phyloP scores from a whole-genome alignment of 2,113 vertebrate genomes.

The Anolis carolinensis region DNA sequence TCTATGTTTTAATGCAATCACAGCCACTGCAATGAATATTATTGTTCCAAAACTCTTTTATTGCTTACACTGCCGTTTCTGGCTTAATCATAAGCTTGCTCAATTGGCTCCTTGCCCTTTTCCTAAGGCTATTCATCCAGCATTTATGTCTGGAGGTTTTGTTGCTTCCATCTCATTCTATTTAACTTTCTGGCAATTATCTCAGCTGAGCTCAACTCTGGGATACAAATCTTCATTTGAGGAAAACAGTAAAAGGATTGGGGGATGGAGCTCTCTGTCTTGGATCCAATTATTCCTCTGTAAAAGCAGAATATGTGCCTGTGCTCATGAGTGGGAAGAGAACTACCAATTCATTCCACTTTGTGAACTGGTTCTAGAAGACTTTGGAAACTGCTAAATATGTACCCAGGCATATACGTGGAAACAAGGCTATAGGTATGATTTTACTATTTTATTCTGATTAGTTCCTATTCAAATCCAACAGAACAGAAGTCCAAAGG shows the following conservation, averaged over 20 bases:
- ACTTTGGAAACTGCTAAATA: neutral
- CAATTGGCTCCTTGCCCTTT: slow-evolving; percentile 34
- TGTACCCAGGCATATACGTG: no score
- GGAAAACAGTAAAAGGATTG: fast-evolving
- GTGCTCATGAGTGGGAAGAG: fast-evolving
- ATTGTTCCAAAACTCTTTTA: slow-evolving; percentile 6
- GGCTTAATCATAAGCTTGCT: slow-evolving; percentile 12
- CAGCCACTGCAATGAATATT: neutral
- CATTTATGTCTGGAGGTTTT: slow-evolving; percentile 18
- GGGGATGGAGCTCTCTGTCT: neutral
- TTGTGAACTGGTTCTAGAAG: neutral
- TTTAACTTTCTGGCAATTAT: slow-evolving; percentile 32
- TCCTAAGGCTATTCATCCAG: slow-evolving; percentile 16
- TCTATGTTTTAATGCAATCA: fast-evolving
- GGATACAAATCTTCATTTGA: neutral
- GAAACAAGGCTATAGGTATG: neutral
- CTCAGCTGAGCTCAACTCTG: slow-evolving; percentile 5
- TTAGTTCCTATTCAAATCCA: neutral
- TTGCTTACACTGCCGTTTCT: slow-evolving; percentile 24
- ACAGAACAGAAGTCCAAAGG: neutral
- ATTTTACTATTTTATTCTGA: neutral
- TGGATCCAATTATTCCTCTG: neutral
- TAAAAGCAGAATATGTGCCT: neutral
- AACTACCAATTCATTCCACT: neutral
- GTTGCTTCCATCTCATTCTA: slow-evolving; percentile 49